Conservation (phyloP, 2,888 invertebrate genomes). For the Sarcophaga rosellei region DNA sequence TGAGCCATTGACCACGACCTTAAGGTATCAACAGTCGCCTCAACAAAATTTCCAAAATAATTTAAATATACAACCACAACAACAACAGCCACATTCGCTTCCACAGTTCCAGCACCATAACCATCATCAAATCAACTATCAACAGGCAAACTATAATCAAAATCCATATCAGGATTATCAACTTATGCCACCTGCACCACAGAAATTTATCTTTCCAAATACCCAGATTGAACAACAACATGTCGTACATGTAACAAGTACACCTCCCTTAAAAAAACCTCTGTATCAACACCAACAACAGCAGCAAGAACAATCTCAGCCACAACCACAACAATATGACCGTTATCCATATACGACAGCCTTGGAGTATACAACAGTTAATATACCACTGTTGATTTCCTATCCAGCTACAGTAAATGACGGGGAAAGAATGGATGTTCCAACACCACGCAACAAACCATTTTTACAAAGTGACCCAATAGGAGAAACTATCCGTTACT, state of each 20-base stretch:
- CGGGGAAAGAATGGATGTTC: constrained; percentile 68
- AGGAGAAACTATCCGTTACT: constrained; percentile 79
- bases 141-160: constrained; percentile 18
- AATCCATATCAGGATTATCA: constrained; percentile 34
- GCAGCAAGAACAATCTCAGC: constrained; percentile 59
- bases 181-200: constrained; percentile 67
- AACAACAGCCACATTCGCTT: constrained; percentile 4
- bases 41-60: constrained; percentile 14
- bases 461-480: constrained; percentile 77
- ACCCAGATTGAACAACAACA: constrained; percentile 68
- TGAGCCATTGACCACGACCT: constrained; percentile 45
- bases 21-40: constrained; percentile 19
- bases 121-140: constrained; percentile 29
- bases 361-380: constrained; percentile 68
- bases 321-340: constrained; percentile 68
- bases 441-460: constrained; percentile 74
- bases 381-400: constrained; percentile 71
- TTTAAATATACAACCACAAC: not conserved
- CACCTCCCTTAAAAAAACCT: constrained; percentile 69
- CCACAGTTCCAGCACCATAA: constrained; percentile 3
- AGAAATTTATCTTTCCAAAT: constrained; percentile 68
- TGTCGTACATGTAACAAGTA: constrained; percentile 69
- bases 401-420: constrained; percentile 71
- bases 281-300: constrained; percentile 71
- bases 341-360: constrained; percentile 51